Conservation (phyloP, 2,888 invertebrate genomes). For the Drosophila villosipedis region DNA sequence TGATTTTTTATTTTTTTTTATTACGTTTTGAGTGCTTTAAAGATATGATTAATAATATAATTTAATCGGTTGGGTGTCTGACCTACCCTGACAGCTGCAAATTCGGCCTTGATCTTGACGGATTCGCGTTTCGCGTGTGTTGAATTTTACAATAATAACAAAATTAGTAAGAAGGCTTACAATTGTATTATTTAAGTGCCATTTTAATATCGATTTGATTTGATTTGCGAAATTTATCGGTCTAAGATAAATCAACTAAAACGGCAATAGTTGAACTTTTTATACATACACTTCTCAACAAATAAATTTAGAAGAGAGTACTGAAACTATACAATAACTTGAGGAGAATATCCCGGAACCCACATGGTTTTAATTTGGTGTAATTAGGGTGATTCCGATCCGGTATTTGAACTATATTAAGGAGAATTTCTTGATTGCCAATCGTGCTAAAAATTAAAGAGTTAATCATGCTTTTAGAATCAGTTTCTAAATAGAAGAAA, state of each 20-base stretch:
- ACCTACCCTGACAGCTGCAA: not conserved
- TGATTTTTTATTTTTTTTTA: not conserved
- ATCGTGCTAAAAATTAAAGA: too few species aligned
- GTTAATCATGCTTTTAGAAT: too few species aligned
- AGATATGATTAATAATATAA: constrained; percentile 20
- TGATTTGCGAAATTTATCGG: not conserved
- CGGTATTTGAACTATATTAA: not conserved
- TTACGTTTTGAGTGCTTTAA: not conserved
- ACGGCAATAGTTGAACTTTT: not conserved
- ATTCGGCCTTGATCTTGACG: constrained; percentile 5
- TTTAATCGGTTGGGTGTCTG: constrained; percentile 10
- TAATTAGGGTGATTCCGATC: not conserved
- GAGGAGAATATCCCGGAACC: not conserved
- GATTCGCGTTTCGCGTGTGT: constrained; percentile 31
- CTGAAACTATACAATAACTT: not conserved
- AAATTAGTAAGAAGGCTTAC: not conserved
- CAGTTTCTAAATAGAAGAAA: too few species aligned
- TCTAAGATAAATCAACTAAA: not conserved
- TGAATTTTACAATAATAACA: not conserved
- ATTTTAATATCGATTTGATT: constrained; percentile 24
- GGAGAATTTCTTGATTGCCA: too few species aligned
- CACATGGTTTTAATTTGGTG: not conserved
- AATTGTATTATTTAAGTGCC: constrained; percentile 2
- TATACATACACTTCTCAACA: not conserved
- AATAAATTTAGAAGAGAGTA: not conserved